A percentile compares a stretch with the other conserved stretches of the same genome.
These are phyloP conservation scores for Sminthopsis crassicaudata DNA, from an alignment of 2,113 vertebrate genomes.

Conservation along the genomic window DNA sequence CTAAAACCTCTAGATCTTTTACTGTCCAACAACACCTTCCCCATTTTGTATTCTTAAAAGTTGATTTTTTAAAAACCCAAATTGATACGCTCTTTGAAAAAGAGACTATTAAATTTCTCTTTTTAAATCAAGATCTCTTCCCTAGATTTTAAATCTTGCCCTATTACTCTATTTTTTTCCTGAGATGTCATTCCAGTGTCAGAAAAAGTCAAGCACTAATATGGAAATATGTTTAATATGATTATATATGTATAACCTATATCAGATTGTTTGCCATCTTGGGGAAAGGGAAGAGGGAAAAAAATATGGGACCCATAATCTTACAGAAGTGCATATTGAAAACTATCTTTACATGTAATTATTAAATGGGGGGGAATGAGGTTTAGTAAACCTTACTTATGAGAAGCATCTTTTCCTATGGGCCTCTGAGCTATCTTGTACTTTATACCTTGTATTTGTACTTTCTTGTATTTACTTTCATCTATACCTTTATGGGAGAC, in stretches of 20 bases:
- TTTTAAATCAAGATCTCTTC: slow-evolving; percentile 29
- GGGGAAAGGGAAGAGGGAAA: no score
- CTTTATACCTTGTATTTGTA: no score
- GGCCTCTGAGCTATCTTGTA: not conserved
- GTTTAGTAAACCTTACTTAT: not conserved
- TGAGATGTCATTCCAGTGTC: not conserved
- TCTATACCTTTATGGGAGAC: not conserved
- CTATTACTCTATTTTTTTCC: not conserved
- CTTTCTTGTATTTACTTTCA: not conserved
- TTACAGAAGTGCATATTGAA: no score
- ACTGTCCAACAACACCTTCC: not conserved
- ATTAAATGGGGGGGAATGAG: not conserved
- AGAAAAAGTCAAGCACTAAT: not conserved
- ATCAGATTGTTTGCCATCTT: no score
- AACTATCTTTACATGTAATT: no score
- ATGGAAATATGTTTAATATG: no score
- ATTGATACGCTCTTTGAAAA: not conserved
- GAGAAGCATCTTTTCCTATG: not conserved
- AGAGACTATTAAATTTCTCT: not conserved
- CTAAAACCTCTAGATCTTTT: not conserved
- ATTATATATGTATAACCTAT: no score
- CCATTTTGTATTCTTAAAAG: not conserved
- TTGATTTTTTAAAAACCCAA: not conserved
- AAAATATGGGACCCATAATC: no score
- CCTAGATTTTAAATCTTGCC: not conserved